Conservation (phyloP, 2,797 vertebrate species). For the Protonibea diacanthus region DNA sequence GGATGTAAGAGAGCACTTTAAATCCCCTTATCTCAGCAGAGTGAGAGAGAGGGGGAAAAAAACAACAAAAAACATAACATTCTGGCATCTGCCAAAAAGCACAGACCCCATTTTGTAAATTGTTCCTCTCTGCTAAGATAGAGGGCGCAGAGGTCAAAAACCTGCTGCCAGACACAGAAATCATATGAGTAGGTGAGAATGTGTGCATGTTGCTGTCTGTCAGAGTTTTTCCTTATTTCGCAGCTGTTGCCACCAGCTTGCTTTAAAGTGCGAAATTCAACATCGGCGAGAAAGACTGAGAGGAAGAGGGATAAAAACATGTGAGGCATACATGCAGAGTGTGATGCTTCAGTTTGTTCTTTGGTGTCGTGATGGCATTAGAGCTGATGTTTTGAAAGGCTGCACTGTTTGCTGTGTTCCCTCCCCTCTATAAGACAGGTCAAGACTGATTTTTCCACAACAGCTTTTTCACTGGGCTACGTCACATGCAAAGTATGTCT, state of each 20-base stretch:
- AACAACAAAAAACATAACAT: conserved; percentile 54
- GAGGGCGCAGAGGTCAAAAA: conserved; percentile 65
- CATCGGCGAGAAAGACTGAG: conserved; percentile 43
- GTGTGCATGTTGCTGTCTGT: conserved; percentile 54
- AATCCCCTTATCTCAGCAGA: conserved; percentile 78
- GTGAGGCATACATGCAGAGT: conserved; percentile 6
- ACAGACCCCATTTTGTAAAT: conserved; percentile 72
- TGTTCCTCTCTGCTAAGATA: conserved; percentile 64
- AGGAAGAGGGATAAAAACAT: conserved; percentile 18
- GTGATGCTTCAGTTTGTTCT: conserved; percentile 23
- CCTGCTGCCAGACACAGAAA: conserved; percentile 65
- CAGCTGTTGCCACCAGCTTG: conserved; percentile 36
- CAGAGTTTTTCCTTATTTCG: conserved; percentile 28
- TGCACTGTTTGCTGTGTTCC: conserved; percentile 32
- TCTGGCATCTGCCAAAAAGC: conserved; percentile 72
- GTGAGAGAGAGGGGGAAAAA: conserved; percentile 28
- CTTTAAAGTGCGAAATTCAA: conserved; percentile 63
- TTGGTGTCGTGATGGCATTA: conserved; percentile 22
- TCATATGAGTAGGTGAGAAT: conserved; percentile 58
- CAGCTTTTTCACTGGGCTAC: conserved; percentile 65
- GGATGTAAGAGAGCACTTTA: conserved; percentile 74
- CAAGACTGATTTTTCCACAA: conserved; percentile 69
- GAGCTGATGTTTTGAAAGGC: conserved; percentile 28
- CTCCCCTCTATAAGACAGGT: conserved; percentile 61
- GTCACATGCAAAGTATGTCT: conserved; percentile 71